Evolutionary conservation across 1,140 invertebrate genomes (phyloP), one percentile per base, ranked within the genome.

Genomic region (Nylanderia fulva): DNA sequence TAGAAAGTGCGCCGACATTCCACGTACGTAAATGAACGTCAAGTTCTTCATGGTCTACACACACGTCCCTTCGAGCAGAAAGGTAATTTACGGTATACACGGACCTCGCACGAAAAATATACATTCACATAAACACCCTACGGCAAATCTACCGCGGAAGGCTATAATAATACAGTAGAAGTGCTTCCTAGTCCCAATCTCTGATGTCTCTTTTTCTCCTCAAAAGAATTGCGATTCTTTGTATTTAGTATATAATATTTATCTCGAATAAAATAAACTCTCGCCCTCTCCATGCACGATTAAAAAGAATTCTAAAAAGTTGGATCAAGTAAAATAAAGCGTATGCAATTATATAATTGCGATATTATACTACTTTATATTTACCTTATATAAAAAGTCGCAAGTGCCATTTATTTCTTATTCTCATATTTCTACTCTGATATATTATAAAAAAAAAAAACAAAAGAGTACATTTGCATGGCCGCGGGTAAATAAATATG

Each of bases 131-230:
- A 63, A 87, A 33, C 18, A 15, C 48, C 85, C 71, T 29, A 64
- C 56, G 80, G 79, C 86, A 52, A 42, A 48, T 11, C 45, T 52
- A 84, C 71, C 33, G 39, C 79, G 56, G 61, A 87, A 87, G 52
- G 69, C 54, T 63, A 74, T 87, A 87, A 87, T 56, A 86, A 88
- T n/a, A n/a, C 64, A 80, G 52, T 68, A 83, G 71, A 52, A 82
- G 64, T 13, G 74, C 74, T 86, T 68, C 84, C 45, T 82, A 60
- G 61, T 82, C 82, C 39, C 86, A 29, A 56, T 74, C 42, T 64
- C 36, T 33, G 29, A 42, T 54, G 11, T 24, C 54, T 77, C 58
- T 39, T 56, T 42, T 27, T 80, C 15, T 39, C 15, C 33, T 61
- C 42, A 68, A 11, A 33, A 45, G 60, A 42, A 29, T 66, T 45